Base-by-base conservation (phyloP, 2,888 invertebrate genomes). In the Scaptomyza caliginosa region DNA sequence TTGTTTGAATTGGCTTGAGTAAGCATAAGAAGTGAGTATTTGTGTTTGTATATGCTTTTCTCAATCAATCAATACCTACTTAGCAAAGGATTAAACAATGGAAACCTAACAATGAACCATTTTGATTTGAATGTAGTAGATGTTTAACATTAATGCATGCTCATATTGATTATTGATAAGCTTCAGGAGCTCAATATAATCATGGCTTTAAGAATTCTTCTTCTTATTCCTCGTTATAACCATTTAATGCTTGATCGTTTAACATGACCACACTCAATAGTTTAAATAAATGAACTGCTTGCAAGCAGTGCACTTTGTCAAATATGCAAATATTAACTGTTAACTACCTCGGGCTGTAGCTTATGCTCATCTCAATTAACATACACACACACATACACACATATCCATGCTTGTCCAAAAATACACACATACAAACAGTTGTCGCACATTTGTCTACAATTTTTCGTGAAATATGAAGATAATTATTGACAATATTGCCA, bases 381-480 rank as follows among this genome's bases (percentile, higher is more conserved):
- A 82, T 76, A 40, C 45, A 26, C 11, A 38, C 8, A 42, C 17
- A 45, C 17, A 38, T 3, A 56, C 26, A 49, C 13, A 19, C 19
- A 21, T 11, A 21, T 6, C n/a, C n/a, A n/a, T n/a, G n/a, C n/a
- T n/a, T n/a, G n/a, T n/a, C n/a, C n/a, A n/a, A 48, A 43, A 40
- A 32, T 26, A 38, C 11, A 49, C 8, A 36, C n/a, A 36, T 21
- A 7, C 21, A 21, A 23, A 42, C 38, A 62, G 21, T 23, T 46
- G 54, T 11, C 28, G 34, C 46, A 30, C 73, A 72, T 68, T 65
- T 63, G 71, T 57, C 63, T 71, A 64, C 50, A 52, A 68, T 74
- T 67, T 62, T 73, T 66, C 62, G 52, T 83, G 84, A 83, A 67
- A 77, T 75, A 83, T 86, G 77, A 72, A 64, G 75, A 81, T 81